Evolutionary conservation across 2,797 vertebrate genomes (phyloP).

Genomic region (Sarcophilus harrisii): DNA sequence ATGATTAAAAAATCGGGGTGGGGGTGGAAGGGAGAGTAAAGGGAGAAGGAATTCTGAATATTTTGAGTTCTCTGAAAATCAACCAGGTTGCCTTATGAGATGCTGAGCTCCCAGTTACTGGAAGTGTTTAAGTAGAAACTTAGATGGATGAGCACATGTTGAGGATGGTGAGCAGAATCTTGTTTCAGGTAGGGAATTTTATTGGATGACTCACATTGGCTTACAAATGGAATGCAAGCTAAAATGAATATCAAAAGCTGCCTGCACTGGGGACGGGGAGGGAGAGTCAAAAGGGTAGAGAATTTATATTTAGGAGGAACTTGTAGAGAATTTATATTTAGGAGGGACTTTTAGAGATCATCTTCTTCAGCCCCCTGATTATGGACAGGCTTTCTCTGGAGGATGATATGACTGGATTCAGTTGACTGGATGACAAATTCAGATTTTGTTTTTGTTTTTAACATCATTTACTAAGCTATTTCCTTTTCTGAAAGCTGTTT

Average conservation of each 20-base stretch:
- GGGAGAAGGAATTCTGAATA: neutral
- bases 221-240: neutral
- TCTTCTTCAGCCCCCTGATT: neutral
- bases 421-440: neutral
- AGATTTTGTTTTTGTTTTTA: conserved; percentile 24
- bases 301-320: neutral
- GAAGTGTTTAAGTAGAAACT: neutral
- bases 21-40: neutral
- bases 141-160: neutral
- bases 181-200: neutral
- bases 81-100: neutral
- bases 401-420: neutral
- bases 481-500: neutral
- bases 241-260: neutral
- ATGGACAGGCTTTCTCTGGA: neutral
- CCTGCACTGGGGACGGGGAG: neutral
- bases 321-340: too few relatives aligned
- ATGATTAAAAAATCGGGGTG: neutral
- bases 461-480: neutral
- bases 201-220: neutral
- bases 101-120: neutral
- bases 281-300: neutral
- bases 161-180: neutral
- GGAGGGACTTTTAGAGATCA: neutral
- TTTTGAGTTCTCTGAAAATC: neutral